Conservation (phyloP, 2,888 invertebrate species). For the Zeuzera pyrina region DNA sequence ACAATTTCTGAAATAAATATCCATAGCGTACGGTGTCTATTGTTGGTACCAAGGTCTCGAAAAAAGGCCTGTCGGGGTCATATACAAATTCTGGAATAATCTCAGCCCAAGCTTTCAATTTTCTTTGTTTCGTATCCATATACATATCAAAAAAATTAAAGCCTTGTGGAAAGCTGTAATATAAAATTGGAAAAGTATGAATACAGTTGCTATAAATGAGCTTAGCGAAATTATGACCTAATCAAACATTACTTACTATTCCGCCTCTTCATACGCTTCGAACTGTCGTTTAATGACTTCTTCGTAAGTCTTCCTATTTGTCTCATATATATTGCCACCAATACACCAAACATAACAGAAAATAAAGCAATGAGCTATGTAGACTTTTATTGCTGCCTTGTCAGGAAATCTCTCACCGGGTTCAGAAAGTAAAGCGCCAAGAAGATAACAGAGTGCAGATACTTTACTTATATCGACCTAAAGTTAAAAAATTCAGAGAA, state of each 20-base stretch:
- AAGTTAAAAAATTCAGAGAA: slow-evolving; percentile 4
- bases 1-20: slow-evolving; percentile 82
- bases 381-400: slow-evolving; percentile 74
- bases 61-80: slow-evolving; percentile 81
- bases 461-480: slow-evolving; percentile 90
- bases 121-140: slow-evolving; percentile 79
- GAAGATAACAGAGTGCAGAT: slow-evolving; percentile 79
- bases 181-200: slow-evolving; percentile 3
- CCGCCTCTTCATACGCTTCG: slow-evolving; percentile 79
- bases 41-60: slow-evolving; percentile 92
- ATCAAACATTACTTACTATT: slow-evolving; percentile 37
- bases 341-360: slow-evolving; percentile 89
- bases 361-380: slow-evolving; percentile 83
- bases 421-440: slow-evolving; percentile 79
- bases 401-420: slow-evolving; percentile 76
- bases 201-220: background rate
- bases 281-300: slow-evolving; percentile 78
- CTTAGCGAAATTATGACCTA: background rate
- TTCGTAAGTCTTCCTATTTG: slow-evolving; percentile 80
- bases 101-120: slow-evolving; percentile 84
- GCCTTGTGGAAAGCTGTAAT: slow-evolving; percentile 77
- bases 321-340: slow-evolving; percentile 87
- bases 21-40: slow-evolving; percentile 92
- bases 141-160: slow-evolving; percentile 83
- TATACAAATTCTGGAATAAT: slow-evolving; percentile 84